Base-by-base conservation (phyloP, 1,140 invertebrate genomes). In the Leptinotarsa lineolata region DNA sequence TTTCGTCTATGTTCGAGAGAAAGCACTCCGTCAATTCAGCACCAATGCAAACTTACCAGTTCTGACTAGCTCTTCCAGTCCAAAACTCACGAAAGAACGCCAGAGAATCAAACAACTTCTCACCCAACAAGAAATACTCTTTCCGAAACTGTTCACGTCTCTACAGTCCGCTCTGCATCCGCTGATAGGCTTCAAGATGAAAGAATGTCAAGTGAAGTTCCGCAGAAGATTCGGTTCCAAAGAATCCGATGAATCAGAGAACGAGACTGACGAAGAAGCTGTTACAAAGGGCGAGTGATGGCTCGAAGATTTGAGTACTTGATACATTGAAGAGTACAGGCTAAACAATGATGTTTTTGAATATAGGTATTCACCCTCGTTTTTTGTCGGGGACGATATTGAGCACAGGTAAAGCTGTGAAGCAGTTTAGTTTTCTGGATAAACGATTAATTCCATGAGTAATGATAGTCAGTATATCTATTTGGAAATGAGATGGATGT, bases 1-100 rank as follows among this genome's bases (percentile, higher is more conserved):
- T 1, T 93, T 97, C 80, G 91, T 95, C 2, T 95, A 94, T 84
- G 93, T 96, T 3, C 86, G 95, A 46, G 93, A 95, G 79, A 93
- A 92, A 78, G 86, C 90, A 15, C 79, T 94, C 8, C 86, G 89
- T 46, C 86, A 90, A 60, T 95, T 94, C 86, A 89, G 89, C 4
- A 91, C 90, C 73, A 86, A 86, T 74, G 89, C 90, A 76, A 90
- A 90, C 70, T 84, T 94, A 3, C 91, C 92, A 8, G 83, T 91
- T 12, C 90, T 91, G 54, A 83, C 86, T 39, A 88, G 91, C 81
- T 90, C 88, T 73, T 89, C 88, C 81, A 77, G 77, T 65, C 72
- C 76, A 11, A 80, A 84, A 54, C 68, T 81, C 45, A 81, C 80
- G 11, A 84, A 92, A 87, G 92, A 92, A 80, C 86, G 90, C 16